These are phyloP conservation scores for Andrena chrysosceles DNA, from an alignment of 2,888 invertebrate species.

Conservation along the genomic window DNA sequence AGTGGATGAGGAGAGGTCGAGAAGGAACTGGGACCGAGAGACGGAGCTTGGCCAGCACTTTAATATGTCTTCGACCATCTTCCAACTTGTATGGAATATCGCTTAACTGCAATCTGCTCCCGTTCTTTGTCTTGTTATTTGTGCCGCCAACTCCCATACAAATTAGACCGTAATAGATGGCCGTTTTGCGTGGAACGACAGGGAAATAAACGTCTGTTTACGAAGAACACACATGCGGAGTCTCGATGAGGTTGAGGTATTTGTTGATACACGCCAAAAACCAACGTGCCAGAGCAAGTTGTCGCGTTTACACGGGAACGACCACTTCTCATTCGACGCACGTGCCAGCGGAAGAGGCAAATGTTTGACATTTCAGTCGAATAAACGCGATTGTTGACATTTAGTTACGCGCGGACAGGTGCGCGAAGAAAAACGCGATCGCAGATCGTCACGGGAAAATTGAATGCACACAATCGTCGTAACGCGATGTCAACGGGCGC, in stretches of 20 bases:
- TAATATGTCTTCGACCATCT: slow-evolving; percentile 54
- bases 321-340: not conserved
- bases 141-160: not conserved
- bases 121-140: not conserved
- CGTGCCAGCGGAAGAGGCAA: not conserved
- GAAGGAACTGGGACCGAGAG: slow-evolving; percentile 12
- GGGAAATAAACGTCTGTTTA: not conserved
- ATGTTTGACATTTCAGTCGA: slow-evolving; percentile 2
- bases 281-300: slow-evolving; percentile 11
- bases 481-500: not conserved
- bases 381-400: slow-evolving; percentile 46
- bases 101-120: slow-evolving; percentile 55
- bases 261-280: slow-evolving; percentile 15
- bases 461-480: slow-evolving; percentile 26
- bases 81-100: slow-evolving; percentile 58
- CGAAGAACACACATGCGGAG: not conserved
- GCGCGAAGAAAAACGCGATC: slow-evolving; percentile 31
- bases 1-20: slow-evolving; percentile 54
- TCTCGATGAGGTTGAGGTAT: not conserved
- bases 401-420: slow-evolving; percentile 21
- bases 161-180: not conserved
- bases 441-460: slow-evolving; percentile 31
- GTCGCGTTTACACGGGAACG: slow-evolving; percentile 14
- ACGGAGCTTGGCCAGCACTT: slow-evolving; percentile 43
- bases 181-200: not conserved